Conservation (phyloP, 2,888 invertebrate genomes). For the Tetragonisca angustula region DNA sequence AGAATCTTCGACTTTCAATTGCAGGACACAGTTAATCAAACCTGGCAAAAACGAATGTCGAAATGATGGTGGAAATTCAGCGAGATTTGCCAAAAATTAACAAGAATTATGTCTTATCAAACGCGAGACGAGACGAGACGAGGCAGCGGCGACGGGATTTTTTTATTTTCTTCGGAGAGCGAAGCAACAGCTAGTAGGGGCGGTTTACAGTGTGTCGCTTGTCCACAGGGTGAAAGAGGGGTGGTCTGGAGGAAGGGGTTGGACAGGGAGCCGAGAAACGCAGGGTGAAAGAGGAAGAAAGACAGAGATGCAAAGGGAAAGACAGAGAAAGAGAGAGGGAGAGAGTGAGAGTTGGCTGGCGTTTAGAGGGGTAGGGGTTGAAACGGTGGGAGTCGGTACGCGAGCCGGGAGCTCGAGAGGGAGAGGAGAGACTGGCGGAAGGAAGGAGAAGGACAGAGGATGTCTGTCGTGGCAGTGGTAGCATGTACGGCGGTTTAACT, state of each 20-base stretch:
- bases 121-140: too few species aligned
- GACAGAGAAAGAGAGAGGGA: constrained; percentile 3
- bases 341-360: neutral
- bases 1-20: too few species aligned
- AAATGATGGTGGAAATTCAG: too few species aligned
- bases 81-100: too few species aligned
- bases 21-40: too few species aligned
- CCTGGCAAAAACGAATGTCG: too few species aligned
- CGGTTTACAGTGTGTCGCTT: constrained; percentile 54
- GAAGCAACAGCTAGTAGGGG: constrained; percentile 74
- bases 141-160: neutral
- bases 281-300: neutral
- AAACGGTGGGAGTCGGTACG: constrained; percentile 32
- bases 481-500: constrained; percentile 68
- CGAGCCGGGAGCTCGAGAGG: neutral
- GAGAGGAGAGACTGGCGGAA: neutral
- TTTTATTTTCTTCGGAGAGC: constrained; percentile 30
- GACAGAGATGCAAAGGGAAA: neutral
- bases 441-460: constrained; percentile 43
- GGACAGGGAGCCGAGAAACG: neutral
- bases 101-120: too few species aligned
- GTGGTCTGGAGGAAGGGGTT: constrained; percentile 7
- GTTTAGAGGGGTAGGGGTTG: constrained; percentile 1
- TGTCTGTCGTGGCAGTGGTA: constrained; percentile 61
- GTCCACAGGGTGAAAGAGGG: constrained; percentile 14